These are phyloP conservation scores for Pristionchus mayeri DNA, from an alignment of 2,888 invertebrate species.

Conservation along the genomic window DNA sequence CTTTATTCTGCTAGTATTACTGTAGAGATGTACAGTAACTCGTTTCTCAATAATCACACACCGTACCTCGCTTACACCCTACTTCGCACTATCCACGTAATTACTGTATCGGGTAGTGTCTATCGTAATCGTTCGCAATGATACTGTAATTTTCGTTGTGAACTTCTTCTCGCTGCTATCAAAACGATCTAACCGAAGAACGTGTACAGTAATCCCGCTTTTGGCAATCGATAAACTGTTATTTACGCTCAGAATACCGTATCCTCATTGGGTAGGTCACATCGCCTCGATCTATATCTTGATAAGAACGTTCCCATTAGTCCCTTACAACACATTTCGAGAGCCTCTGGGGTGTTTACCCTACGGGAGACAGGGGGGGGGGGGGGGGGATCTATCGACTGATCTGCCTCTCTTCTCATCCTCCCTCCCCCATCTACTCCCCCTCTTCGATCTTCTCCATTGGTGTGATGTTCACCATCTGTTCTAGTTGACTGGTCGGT, in stretches of 20 bases:
- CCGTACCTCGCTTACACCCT: constrained; percentile 28
- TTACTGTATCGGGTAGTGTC: constrained; percentile 21
- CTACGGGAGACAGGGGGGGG: neutral
- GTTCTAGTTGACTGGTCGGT: neutral
- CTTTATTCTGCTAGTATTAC: constrained; percentile 34
- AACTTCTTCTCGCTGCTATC: constrained; percentile 32
- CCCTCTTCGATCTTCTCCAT: neutral
- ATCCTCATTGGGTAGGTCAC: neutral
- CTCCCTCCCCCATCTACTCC: neutral
- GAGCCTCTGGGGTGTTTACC: neutral
- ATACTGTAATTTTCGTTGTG: constrained; percentile 15
- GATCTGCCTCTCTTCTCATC: neutral
- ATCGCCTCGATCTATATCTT: neutral
- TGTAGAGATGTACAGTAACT: constrained; percentile 5
- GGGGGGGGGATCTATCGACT: constrained; percentile 16
- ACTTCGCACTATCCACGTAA: constrained; percentile 33
- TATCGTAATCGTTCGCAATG: constrained; percentile 14
- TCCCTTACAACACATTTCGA: constrained; percentile 5
- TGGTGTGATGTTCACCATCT: constrained; percentile 19
- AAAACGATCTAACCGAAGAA: neutral
- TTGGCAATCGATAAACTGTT: constrained; percentile 29
- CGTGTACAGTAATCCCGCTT: constrained; percentile 43
- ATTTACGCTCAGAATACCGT: neutral
- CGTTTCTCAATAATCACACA: constrained; percentile 16
- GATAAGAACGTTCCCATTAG: neutral